These are phyloP conservation scores for Sebastes dallii DNA, from an alignment of 2,797 vertebrate genomes.

Conservation along the genomic window DNA sequence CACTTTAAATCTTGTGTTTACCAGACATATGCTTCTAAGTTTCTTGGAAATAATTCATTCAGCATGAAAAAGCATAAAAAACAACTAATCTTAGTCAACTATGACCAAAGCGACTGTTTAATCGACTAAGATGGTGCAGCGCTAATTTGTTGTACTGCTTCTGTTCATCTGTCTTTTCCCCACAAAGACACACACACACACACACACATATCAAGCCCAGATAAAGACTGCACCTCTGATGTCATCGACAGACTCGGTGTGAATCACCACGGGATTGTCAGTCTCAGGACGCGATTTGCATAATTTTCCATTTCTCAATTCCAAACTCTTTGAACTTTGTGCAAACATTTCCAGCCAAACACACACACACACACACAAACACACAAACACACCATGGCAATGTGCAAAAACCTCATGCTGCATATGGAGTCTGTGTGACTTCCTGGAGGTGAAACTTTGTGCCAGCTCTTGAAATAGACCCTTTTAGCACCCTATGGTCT, in stretches of 20 bases:
- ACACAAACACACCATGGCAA: slow-evolving; percentile 2
- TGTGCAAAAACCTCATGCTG: slow-evolving; percentile 34
- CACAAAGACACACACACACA: background rate
- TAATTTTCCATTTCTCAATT: slow-evolving; percentile 51
- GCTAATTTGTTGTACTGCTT: background rate
- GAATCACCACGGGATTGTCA: slow-evolving; percentile 45
- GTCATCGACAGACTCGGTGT: slow-evolving; percentile 42
- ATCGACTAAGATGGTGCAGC: too few species aligned
- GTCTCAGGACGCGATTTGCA: slow-evolving; percentile 44
- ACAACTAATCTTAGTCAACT: too few species aligned
- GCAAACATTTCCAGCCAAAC: slow-evolving; percentile 30
- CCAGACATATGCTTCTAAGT: too few species aligned
- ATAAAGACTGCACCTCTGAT: slow-evolving; percentile 39
- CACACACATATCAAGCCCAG: background rate
- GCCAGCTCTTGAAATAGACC: slow-evolving; percentile 64
- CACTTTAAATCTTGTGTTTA: too few species aligned
- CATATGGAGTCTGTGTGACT: slow-evolving; percentile 39
- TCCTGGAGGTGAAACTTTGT: slow-evolving; percentile 64
- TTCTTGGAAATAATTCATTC: too few species aligned
- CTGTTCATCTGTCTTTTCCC: background rate
- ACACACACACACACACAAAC: background rate
- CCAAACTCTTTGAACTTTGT: slow-evolving; percentile 61
- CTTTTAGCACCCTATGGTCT: slow-evolving; percentile 74
- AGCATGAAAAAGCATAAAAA: too few species aligned
- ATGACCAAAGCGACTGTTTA: too few species aligned